phyloP scores from a whole-genome alignment of 2,888 invertebrate genomes.

The Eupithecia subfuscata region DNA sequence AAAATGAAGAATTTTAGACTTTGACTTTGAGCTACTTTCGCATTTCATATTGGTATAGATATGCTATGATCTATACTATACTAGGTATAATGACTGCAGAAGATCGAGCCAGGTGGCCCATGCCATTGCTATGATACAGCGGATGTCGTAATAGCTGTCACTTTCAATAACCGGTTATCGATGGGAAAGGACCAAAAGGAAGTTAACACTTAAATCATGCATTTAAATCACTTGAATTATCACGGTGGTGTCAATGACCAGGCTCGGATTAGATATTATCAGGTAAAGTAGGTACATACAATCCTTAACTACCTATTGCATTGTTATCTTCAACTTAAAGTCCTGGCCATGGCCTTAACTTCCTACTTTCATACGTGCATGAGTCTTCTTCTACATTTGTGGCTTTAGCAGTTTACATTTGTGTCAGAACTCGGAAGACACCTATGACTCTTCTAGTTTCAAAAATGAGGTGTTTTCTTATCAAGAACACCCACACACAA shows the following conservation, averaged over 20 bases:
- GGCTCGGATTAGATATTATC: not conserved
- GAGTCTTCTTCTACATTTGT: not conserved
- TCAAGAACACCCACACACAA: too few species aligned
- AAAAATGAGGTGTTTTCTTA: too few species aligned
- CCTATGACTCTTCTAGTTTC: not conserved
- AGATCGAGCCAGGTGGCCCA: slow-evolving; percentile 3
- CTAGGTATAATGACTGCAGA: not conserved
- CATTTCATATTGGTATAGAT: not conserved
- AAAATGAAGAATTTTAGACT: too few species aligned
- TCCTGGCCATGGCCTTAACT: too few species aligned
- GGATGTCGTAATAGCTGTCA: slow-evolving; percentile 32
- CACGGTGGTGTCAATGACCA: not conserved
- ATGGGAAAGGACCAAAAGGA: slow-evolving; percentile 25
- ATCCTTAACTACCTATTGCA: not conserved
- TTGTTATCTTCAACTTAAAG: not conserved
- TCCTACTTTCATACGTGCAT: not conserved
- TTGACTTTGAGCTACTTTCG: too few species aligned
- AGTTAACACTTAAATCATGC: slow-evolving; percentile 13
- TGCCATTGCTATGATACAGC: slow-evolving; percentile 13
- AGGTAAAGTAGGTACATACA: too few species aligned
- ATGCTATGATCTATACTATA: too few species aligned
- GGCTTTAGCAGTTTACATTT: not conserved
- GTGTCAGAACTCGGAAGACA: not conserved
- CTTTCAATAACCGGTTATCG: slow-evolving; percentile 36
- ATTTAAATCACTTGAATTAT: slow-evolving; percentile 1